Base-by-base conservation (phyloP, 2,888 invertebrate species). In the Hemithea aestivaria region DNA sequence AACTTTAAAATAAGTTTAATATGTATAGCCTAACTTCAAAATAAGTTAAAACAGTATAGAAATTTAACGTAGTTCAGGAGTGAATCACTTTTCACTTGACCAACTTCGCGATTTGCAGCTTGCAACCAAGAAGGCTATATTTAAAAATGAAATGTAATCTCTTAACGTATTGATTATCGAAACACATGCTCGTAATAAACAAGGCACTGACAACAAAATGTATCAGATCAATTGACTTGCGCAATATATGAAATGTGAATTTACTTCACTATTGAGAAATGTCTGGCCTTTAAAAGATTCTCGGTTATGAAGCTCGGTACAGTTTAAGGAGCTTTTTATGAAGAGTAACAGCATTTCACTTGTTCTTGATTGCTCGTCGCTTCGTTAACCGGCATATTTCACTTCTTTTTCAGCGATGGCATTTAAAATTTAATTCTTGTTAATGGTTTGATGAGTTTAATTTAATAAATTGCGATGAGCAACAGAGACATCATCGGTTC, bases 261-360 rank as follows among this genome's bases (percentile, higher is more conserved):
- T 27, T 56, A 53, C 53, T 48, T 46, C 53, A 57, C 49, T 56
- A 57, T 68, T 71, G 64, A 60, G 66, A 65, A 69, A 68, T 70
- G 52, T 57, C 61, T 63, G 61, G 54, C 69, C 56, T 70, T 70
- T 60, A 58, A 58, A 53, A 58, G 56, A 53, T 53, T 56, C 58
- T 63, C 59, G 50, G 58, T 70, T 69, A 73, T 67, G 66, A 71
- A 62, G 60, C 51, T 54, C 53, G 58, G 50, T 60, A 63, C 66
- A 58, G 62, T 68, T 74, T 70, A 66, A 71, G 70, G 53, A 49
- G 45, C 39, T 63, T 72, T 77, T 75, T 77, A 72, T 59, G 67
- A 66, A 53, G 60, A 55, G 56, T 66, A 70, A 72, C 59, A 68
- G 65, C 57, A 58, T 63, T 58, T 54, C 58, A 49, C 53, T 59